These are phyloP conservation scores for Sorex araneus DNA, from an alignment of 2,113 vertebrate species.

Conservation along the genomic window DNA sequence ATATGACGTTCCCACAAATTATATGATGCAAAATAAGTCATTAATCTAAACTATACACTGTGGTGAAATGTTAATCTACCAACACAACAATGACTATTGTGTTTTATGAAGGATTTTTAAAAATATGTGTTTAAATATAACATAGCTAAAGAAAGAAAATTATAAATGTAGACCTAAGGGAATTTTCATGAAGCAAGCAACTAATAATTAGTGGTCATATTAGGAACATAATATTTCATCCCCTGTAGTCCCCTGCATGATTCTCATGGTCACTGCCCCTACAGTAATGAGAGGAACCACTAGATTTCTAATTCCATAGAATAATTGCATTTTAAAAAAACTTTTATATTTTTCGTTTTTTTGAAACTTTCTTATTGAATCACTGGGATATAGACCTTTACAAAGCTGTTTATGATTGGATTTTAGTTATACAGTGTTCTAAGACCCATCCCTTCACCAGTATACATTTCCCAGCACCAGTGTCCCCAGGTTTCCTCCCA, in stretches of 20 bases:
- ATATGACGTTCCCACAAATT: neutral
- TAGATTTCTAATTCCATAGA: neutral
- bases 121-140: neutral
- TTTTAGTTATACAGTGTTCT: too few relatives aligned
- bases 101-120: neutral
- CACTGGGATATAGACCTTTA: too few relatives aligned
- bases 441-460: too few relatives aligned
- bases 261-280: neutral
- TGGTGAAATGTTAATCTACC: conserved; percentile 26
- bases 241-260: neutral
- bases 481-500: too few relatives aligned
- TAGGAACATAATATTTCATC: neutral
- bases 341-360: too few relatives aligned
- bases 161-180: neutral
- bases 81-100: neutral
- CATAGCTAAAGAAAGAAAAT: neutral
- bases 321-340: too few relatives aligned
- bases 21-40: neutral
- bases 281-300: neutral
- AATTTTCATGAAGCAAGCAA: conserved; percentile 20
- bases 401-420: too few relatives aligned
- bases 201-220: neutral
- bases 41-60: neutral
- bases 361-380: too few relatives aligned
- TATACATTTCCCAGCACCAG: too few relatives aligned